These are phyloP conservation scores for Drosophila algonquin DNA, from an alignment of 2,888 invertebrate genomes.

Conservation along the genomic window DNA sequence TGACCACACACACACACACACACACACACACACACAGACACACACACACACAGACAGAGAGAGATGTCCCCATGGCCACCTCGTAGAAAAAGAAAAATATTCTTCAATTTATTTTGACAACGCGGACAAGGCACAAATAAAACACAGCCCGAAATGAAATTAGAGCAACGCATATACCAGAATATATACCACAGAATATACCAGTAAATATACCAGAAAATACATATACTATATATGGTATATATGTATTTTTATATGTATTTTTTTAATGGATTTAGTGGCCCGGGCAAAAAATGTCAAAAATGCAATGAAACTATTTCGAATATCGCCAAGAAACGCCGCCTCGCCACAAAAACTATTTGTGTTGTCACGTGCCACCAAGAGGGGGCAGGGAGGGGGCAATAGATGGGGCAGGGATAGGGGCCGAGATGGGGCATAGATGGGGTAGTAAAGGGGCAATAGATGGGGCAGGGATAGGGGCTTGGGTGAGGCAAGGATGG, in stretches of 20 bases:
- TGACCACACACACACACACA: constrained; percentile 24
- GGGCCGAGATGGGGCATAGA: no score
- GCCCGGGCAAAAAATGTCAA: constrained; percentile 68
- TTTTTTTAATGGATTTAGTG: constrained; percentile 78
- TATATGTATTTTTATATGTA: constrained; percentile 26
- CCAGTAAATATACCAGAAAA: no score
- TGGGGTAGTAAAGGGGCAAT: no score
- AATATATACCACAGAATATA: constrained; percentile 34
- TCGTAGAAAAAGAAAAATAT: constrained; percentile 56
- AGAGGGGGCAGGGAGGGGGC: no score
- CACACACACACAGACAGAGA: background rate
- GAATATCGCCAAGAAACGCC: constrained; percentile 14
- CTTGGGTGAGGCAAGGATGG: no score
- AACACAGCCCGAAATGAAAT: constrained; percentile 63
- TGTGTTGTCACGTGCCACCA: constrained; percentile 70
- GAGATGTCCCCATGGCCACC: constrained; percentile 1
- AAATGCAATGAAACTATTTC: constrained; percentile 60
- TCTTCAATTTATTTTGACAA: constrained; percentile 78
- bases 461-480: no score
- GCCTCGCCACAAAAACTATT: constrained; percentile 67
- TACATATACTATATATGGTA: background rate
- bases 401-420: no score
- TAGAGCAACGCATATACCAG: constrained; percentile 63
- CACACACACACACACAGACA: constrained; percentile 8
- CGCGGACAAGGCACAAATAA: constrained; percentile 44